These are phyloP conservation scores for Cheilosia vernalis DNA, from an alignment of 2,888 invertebrate genomes.

Conservation along the genomic window DNA sequence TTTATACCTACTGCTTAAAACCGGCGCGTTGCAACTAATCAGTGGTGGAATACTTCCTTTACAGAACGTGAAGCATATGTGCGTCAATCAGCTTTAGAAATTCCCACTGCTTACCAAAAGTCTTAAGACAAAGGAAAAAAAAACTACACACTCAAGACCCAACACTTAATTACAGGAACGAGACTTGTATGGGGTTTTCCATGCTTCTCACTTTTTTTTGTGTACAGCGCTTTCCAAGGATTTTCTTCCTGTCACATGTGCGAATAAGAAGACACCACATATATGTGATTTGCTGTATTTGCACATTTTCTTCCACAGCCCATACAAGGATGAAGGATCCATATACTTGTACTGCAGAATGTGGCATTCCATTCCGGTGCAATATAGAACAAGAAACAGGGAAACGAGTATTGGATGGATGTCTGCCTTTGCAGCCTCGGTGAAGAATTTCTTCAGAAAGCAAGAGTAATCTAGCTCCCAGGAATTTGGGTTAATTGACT, in stretches of 20 bases:
- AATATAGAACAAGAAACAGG: constrained; percentile 21
- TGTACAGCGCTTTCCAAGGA: not conserved
- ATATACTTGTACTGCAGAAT: not conserved
- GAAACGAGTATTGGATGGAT: not conserved
- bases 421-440: constrained; percentile 1
- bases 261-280: not conserved
- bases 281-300: not conserved
- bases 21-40: too few species aligned
- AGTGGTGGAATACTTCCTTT: too few species aligned
- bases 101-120: not conserved
- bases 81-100: not conserved
- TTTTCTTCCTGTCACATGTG: constrained; percentile 12
- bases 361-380: constrained; percentile 27
- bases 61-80: too few species aligned
- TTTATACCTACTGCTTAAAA: too few species aligned
- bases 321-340: not conserved
- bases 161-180: not conserved
- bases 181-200: not conserved
- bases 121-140: not conserved
- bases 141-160: not conserved
- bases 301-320: not conserved
- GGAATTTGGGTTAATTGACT: constrained; percentile 69
- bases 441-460: constrained; percentile 4
- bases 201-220: not conserved
- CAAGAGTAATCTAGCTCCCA: constrained; percentile 36